These are phyloP conservation scores for Heteronetta atricapilla DNA, from an alignment of 2,113 vertebrate genomes.

Conservation along the genomic window DNA sequence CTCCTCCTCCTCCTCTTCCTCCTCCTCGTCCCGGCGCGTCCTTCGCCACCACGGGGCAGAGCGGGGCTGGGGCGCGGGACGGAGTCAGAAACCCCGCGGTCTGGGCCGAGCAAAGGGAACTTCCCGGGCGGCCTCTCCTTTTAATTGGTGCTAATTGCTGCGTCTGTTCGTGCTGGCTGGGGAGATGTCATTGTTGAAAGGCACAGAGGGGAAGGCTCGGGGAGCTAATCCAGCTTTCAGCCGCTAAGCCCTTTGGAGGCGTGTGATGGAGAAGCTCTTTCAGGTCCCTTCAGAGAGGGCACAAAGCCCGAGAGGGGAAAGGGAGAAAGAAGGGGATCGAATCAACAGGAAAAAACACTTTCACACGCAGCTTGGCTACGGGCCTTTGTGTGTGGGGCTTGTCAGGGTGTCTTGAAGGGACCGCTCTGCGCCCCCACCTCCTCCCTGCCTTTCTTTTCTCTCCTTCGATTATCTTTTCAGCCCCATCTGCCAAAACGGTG, in stretches of 20 bases:
- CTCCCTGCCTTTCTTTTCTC: background rate
- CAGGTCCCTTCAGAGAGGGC: slow-evolving; percentile 60
- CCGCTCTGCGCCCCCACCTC: background rate
- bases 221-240: slow-evolving; percentile 72
- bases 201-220: slow-evolving; percentile 59
- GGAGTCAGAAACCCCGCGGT: background rate
- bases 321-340: slow-evolving; percentile 40
- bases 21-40: background rate
- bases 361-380: slow-evolving; percentile 63
- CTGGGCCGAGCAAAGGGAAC: slow-evolving; percentile 41
- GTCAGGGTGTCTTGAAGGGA: background rate
- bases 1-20: background rate
- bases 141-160: slow-evolving; percentile 80
- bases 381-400: slow-evolving; percentile 39
- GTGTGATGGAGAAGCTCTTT: slow-evolving; percentile 62
- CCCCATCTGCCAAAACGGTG: slow-evolving; percentile 33
- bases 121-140: slow-evolving; percentile 68
- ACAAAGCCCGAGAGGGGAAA: slow-evolving; percentile 61
- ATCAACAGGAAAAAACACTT: slow-evolving; percentile 59
- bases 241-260: slow-evolving; percentile 50
- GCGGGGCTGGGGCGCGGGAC: background rate
- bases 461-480: slow-evolving; percentile 8
- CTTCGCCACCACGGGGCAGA: background rate
- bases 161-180: slow-evolving; percentile 71
- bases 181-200: slow-evolving; percentile 73